A percentile compares a stretch with the other conserved stretches of the same genome.
Evolutionary conservation across 2,888 invertebrate genomes (phyloP).

Genomic region (Eupithecia abbreviata): DNA sequence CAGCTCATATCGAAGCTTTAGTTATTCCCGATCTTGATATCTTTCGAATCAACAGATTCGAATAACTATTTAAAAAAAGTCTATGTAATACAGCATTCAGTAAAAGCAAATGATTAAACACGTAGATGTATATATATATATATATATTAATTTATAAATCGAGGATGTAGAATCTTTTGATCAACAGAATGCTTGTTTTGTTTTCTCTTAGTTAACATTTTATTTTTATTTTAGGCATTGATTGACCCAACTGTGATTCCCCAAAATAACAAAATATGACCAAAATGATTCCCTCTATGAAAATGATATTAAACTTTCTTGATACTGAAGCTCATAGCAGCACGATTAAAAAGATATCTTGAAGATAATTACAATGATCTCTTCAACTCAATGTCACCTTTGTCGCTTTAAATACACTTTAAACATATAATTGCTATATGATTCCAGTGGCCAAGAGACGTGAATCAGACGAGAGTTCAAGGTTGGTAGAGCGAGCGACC

Average conservation of each 20-base stretch:
- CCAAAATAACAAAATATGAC: not conserved
- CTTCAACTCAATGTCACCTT: slow-evolving; percentile 30
- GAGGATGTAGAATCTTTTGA: not conserved
- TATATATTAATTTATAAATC: not conserved
- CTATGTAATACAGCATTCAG: too few relatives aligned
- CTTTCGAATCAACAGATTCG: too few relatives aligned
- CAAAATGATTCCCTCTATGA: not conserved
- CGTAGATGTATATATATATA: too few relatives aligned
- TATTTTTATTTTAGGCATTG: not conserved
- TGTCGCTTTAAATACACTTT: slow-evolving; percentile 19
- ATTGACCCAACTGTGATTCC: not conserved
- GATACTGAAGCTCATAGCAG: not conserved
- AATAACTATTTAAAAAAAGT: too few relatives aligned
- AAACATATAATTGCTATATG: slow-evolving; percentile 26
- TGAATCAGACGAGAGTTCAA: slow-evolving; percentile 30
- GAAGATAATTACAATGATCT: slow-evolving; percentile 18
- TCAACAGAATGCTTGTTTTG: not conserved
- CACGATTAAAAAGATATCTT: not conserved
- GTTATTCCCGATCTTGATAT: too few relatives aligned
- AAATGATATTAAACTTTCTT: not conserved
- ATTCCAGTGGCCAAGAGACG: slow-evolving; percentile 12
- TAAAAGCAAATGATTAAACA: too few relatives aligned
- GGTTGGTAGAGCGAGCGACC: slow-evolving; percentile 19
- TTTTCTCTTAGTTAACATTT: not conserved
- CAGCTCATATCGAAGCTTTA: too few relatives aligned